Conservation (phyloP, 2,113 vertebrate species). For the Blennius ocellaris region DNA sequence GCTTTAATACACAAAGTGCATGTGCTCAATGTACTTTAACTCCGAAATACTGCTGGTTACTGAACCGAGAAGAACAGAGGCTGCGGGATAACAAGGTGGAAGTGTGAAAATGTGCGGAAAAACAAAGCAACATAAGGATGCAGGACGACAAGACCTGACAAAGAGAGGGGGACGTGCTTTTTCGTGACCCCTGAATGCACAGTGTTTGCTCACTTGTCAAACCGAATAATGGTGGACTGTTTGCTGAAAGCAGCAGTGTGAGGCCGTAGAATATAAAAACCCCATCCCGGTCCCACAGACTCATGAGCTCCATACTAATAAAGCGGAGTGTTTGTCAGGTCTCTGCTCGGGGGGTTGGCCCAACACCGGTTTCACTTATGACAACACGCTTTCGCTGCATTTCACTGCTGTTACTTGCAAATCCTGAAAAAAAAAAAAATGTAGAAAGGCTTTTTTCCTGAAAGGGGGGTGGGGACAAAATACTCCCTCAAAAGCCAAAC, state of each 20-base stretch:
- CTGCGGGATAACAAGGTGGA: constrained; percentile 28
- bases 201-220: constrained; percentile 83
- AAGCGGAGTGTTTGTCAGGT: constrained; percentile 46
- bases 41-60: constrained; percentile 9
- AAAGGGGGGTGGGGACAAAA: too few species aligned
- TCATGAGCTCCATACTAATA: constrained; percentile 78
- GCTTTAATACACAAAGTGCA: not conserved
- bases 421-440: constrained; percentile 35
- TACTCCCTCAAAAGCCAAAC: constrained; percentile 49
- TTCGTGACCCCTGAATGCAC: constrained; percentile 78
- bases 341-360: constrained; percentile 40
- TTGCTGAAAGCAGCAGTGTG: constrained; percentile 80
- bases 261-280: constrained; percentile 77
- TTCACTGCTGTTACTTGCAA: constrained; percentile 69
- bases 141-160: constrained; percentile 53
- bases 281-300: constrained; percentile 50
- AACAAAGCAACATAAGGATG: constrained; percentile 64
- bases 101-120: constrained; percentile 53
- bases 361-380: constrained; percentile 54
- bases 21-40: constrained; percentile 17
- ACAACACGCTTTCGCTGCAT: constrained; percentile 60
- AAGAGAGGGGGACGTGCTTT: constrained; percentile 59
- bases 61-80: constrained; percentile 23
- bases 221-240: constrained; percentile 81
- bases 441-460: constrained; percentile 35